Evolutionary conservation across 2,797 vertebrate species (phyloP), one percentile per base, ranked within the genome.

Genomic region (Petrocephalus sullivani): DNA sequence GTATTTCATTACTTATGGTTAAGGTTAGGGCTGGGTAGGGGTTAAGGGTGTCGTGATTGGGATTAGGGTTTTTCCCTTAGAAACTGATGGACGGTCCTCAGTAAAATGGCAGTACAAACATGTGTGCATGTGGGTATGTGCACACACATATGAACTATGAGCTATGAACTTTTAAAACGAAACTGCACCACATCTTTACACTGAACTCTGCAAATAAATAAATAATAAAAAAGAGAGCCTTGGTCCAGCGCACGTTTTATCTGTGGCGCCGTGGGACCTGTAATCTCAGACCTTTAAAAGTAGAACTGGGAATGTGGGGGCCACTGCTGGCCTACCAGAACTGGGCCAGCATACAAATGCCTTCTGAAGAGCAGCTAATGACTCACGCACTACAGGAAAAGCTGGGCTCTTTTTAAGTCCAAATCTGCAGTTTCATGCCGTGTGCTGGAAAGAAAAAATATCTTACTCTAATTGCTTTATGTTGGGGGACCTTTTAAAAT

Each of bases 191-290:
- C 23, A 60, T 82, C 23, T 84, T 83, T 88, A 46, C 87, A 64
- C 81, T 21, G 41, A 75, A 88, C 49, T 85, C 61, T 16, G 82
- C 71, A 67, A 67, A 67, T 51, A 51, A 51, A 51, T 7, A 51
- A 51, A 7, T 33, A 67, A 33, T 54, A 12, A 12, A 2, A n/a
- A n/a, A 21, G 8, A 3, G 64, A 61, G 57, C 60, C 28, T 33
- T 8, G 85, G 88, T 88, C 60, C 82, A 57, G 51, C 75, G 86
- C 14, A 56, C 21, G 28, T 21, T 86, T 75, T 88, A 88, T 75
- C 88, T 88, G 64, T 51, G 46, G 46, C 71, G 49, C 51, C 61
- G 85, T 46, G 88, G 88, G 87, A n/a, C 23, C 61, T 88, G 83
- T 85, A 75, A 56, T 75, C 23, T n/a, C 83, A 57, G 60, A 85